Base-by-base conservation (phyloP, 2,888 invertebrate genomes). In the Agrotis ipsilon region DNA sequence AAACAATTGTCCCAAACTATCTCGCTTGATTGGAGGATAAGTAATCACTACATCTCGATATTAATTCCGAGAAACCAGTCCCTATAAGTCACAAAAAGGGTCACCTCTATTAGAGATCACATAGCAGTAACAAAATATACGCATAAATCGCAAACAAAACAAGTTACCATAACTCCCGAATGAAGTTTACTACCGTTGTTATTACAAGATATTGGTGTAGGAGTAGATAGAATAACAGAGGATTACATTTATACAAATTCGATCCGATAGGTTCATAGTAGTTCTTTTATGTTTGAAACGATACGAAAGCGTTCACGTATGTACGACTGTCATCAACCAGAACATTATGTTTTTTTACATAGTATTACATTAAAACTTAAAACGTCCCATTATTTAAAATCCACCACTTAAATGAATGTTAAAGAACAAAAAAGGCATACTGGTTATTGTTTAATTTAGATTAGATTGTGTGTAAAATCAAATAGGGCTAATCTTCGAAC, bases 131-230 rank as follows among this genome's bases (percentile, higher is more conserved):
- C 60, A 64, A 64, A 61, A 68, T 71, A 66, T 54, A 48, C 64
- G 9, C 59, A 66, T 62, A 76, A 63, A 76, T 80, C 65, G 66
- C 52, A n/a, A 80, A 80, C 59, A 80, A 68, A 68, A 63, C 32
- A 63, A 69, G 55, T 48, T 18, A 68, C 52, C 66, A 59, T 80
- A 75, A 75, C 51, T 59, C 43, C 60, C 7, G 49, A 74, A 68
- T 24, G 32, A 79, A 66, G 55, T 68, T 68, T 68, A 68, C 55
- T 80, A 19, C 48, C 39, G 21, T 24, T 60, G 55, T 67, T 78
- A 76, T 68, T 80, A 65, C 27, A 61, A 58, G 32, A 18, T 49
- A 57, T 75, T 63, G 46, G 57, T 14, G 19, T 5, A 1, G 1
- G 57, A 76, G 51, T 69, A 76, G 9, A 19, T 48, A 69, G 0